Evolutionary conservation across 2,888 invertebrate genomes (phyloP), one percentile per base, ranked within the genome.

Genomic region (Nasonia oneida): DNA sequence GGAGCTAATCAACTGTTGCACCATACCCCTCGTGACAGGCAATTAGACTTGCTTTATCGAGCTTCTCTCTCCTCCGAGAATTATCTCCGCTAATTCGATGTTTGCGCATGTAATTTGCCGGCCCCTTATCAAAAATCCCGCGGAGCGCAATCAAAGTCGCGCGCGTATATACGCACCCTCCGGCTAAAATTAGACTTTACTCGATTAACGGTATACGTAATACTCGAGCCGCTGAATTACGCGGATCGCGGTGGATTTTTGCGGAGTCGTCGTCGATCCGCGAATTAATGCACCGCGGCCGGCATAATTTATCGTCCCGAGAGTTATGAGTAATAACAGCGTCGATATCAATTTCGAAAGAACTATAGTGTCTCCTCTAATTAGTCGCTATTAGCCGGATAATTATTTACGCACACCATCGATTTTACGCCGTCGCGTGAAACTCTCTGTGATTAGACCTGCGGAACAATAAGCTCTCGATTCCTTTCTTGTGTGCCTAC

Each of bases 181-280:
- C 33, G 15, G 74, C 64, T 81, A 81, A 81, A 81, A 64, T 81
- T 75, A 81, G 81, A 77, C 39, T 77, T 61, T 37, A 37, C 37
- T 37, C 37, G 37, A 37, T 37, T 37, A 37, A 37, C 37, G 37
- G 37, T 37, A 37, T 37, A 37, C 29, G 29, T 37, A 37, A 3
- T 37, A 37, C 37, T 77, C 61, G 77, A 77, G 61, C 12, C n/a
- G 10, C 50, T 18, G n/a, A 10, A 15, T 29, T 37, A 2, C 3
- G 23, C 73, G 39, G 8, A 2, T 23, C 23, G 23, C n/a, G 5
- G 3, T 3, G 57, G 4, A 18, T 53, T 42, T 37, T 37, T 37
- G 37, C 4, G 4, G 37, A 37, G 4, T 37, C 37, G 4, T 37
- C 37, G 37, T 18, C 53, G 47, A 39, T 37, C 71, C n/a, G 29